These are phyloP conservation scores for Salmo trutta DNA, from an alignment of 2,797 vertebrate genomes.

Conservation along the genomic window DNA sequence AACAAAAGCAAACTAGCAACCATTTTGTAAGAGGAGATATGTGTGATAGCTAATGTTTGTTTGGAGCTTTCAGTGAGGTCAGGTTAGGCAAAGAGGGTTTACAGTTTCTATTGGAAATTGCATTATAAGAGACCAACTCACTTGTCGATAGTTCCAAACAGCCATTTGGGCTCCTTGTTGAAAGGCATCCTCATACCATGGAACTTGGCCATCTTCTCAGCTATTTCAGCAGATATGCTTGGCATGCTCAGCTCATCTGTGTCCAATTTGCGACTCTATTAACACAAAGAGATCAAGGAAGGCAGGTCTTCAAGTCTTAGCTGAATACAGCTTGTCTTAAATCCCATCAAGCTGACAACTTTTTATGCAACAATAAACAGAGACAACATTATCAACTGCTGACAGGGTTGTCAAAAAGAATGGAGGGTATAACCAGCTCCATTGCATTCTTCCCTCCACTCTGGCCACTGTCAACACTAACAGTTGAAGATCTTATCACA, in stretches of 20 bases:
- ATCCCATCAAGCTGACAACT: not conserved
- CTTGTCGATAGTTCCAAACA: slow-evolving; percentile 98
- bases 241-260: slow-evolving; percentile 87
- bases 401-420: not conserved
- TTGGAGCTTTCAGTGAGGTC: not conserved
- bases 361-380: not conserved
- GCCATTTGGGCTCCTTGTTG: slow-evolving; percentile 99
- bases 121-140: slow-evolving; percentile 68
- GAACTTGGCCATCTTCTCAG: slow-evolving; percentile 94
- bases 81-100: not conserved
- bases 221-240: slow-evolving; percentile 91
- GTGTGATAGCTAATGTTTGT: not conserved
- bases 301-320: not conserved
- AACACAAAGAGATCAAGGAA: slow-evolving; percentile 29
- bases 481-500: too few relatives aligned
- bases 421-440: not conserved
- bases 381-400: not conserved
- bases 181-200: slow-evolving; percentile 98
- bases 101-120: not conserved
- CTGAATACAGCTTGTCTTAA: not conserved
- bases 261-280: slow-evolving; percentile 90
- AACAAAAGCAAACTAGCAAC: not conserved
- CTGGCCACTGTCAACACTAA: too few relatives aligned
- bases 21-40: not conserved
- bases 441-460: too few relatives aligned